Conservation (phyloP, 2,113 vertebrate species). For the Osmerus mordax region DNA sequence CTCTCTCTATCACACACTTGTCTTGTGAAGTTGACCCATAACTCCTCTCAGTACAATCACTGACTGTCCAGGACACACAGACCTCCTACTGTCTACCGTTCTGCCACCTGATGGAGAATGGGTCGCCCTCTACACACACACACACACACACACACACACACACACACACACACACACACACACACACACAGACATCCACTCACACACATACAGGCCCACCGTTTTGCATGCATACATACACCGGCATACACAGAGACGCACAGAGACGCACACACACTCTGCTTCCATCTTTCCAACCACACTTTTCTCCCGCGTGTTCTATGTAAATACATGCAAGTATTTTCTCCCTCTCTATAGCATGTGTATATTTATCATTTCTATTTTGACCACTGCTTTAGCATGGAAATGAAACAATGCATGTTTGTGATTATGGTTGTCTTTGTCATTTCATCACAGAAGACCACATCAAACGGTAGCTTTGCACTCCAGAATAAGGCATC, state of each 20-base stretch:
- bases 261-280: constrained; percentile 4
- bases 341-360: no score
- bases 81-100: constrained; percentile 41
- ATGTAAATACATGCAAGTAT: no score
- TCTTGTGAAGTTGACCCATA: constrained; percentile 42
- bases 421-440: no score
- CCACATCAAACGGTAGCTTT: no score
- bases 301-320: no score
- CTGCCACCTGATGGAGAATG: constrained; percentile 70
- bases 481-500: no score
- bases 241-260: constrained; percentile 17
- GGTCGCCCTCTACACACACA: constrained; percentile 38
- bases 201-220: neutral
- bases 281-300: neutral
- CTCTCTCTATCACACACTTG: constrained; percentile 19
- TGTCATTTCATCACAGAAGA: no score
- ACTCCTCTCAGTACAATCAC: constrained; percentile 32
- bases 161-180: constrained; percentile 36
- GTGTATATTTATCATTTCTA: no score
- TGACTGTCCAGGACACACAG: constrained; percentile 14
- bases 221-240: neutral
- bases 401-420: no score
- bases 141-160: no score
- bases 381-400: no score
- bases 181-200: constrained; percentile 19